Conservation (phyloP, 2,888 invertebrate genomes). For the Pristionchus arcanus region DNA sequence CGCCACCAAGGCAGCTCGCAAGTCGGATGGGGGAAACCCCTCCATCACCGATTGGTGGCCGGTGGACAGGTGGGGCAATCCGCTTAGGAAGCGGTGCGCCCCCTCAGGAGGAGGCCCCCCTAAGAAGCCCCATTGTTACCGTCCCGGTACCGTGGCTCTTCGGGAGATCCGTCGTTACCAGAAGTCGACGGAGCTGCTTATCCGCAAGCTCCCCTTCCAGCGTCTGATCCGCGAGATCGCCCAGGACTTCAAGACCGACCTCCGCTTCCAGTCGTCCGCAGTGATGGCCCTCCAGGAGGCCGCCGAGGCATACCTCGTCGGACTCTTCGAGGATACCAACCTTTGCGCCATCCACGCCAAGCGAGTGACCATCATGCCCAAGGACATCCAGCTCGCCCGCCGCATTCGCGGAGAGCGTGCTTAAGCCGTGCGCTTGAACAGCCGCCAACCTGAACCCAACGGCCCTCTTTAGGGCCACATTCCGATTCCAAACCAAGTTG, state of each 20-base stretch:
- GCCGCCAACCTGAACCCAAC: slow-evolving; percentile 65
- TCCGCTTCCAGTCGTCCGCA: slow-evolving; percentile 71
- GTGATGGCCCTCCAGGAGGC: slow-evolving; percentile 81
- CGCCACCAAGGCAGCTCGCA: slow-evolving; percentile 94
- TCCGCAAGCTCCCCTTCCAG: slow-evolving; percentile 72
- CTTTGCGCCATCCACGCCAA: slow-evolving; percentile 97
- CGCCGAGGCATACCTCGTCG: slow-evolving; percentile 91
- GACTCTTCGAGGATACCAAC: slow-evolving; percentile 95
- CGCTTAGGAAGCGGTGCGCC: too few relatives aligned
- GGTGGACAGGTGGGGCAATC: too few relatives aligned
- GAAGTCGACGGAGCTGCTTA: slow-evolving; percentile 88
- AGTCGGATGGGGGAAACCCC: too few relatives aligned
- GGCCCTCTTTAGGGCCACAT: slow-evolving; percentile 74
- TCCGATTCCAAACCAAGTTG: slow-evolving; percentile 41
- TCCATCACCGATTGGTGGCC: too few relatives aligned
- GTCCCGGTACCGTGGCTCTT: slow-evolving; percentile 95
- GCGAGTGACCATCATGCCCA: slow-evolving; percentile 97
- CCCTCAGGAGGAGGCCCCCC: slow-evolving; percentile 90
- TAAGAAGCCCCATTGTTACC: slow-evolving; percentile 97
- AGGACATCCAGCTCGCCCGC: slow-evolving; percentile 95
- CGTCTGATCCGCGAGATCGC: slow-evolving; percentile 72
- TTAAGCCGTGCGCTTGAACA: slow-evolving; percentile 39
- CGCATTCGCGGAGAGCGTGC: slow-evolving; percentile 94
- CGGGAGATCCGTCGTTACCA: slow-evolving; percentile 97
- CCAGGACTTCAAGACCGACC: slow-evolving; percentile 74